A percentile compares a stretch with the other conserved stretches of the same genome.
Evolutionary conservation across 2,888 invertebrate genomes (phyloP).

Genomic region (Siphlonurus alternatus): DNA sequence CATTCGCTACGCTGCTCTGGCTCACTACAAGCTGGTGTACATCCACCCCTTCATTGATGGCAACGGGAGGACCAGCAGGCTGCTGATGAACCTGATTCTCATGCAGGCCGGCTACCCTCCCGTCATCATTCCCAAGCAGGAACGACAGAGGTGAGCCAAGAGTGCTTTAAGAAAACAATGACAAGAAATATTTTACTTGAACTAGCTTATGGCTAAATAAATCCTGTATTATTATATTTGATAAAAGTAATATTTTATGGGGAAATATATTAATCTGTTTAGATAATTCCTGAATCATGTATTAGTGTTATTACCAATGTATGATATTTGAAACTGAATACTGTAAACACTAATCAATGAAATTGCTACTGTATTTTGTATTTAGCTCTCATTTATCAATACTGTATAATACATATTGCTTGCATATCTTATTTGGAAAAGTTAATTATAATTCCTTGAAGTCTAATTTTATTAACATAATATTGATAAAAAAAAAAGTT

Average conservation of each 20-base stretch:
- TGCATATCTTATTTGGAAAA: too few relatives aligned
- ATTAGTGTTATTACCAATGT: too few relatives aligned
- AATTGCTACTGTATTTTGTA: too few relatives aligned
- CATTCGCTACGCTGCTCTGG: slow-evolving; percentile 82
- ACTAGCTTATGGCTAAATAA: background rate
- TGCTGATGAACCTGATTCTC: slow-evolving; percentile 89
- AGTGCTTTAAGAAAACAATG: background rate
- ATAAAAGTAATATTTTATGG: background rate
- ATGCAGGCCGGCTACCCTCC: slow-evolving; percentile 95
- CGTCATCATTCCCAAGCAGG: slow-evolving; percentile 79
- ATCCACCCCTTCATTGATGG: slow-evolving; percentile 97
- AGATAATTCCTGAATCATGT: too few relatives aligned
- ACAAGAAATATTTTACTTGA: slow-evolving; percentile 23
- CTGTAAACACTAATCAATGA: too few relatives aligned
- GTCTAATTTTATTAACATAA: too few relatives aligned
- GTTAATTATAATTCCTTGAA: too few relatives aligned
- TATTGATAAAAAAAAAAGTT: too few relatives aligned
- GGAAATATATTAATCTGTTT: background rate
- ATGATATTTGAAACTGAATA: too few relatives aligned
- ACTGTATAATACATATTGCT: too few relatives aligned
- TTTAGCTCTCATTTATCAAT: too few relatives aligned
- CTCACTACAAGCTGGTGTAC: slow-evolving; percentile 91
- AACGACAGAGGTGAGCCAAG: slow-evolving; percentile 41
- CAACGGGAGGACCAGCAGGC: slow-evolving; percentile 85
- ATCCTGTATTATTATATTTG: background rate